These are phyloP conservation scores for Cosmorhoe ocellata DNA, from an alignment of 2,888 invertebrate genomes.

Conservation along the genomic window DNA sequence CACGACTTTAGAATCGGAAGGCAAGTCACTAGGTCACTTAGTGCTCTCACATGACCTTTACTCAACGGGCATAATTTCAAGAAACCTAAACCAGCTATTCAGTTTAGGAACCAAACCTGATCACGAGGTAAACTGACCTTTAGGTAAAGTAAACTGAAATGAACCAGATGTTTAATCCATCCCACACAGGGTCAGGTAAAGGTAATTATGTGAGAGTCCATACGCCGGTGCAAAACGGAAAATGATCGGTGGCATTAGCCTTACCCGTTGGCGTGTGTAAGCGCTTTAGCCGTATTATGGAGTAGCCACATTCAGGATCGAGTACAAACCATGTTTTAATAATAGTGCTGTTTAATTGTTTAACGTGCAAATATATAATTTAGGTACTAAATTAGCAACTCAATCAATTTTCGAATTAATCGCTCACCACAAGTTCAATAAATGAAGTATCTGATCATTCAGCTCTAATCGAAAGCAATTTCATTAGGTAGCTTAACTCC, in stretches of 20 bases:
- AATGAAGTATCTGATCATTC: slow-evolving; percentile 37
- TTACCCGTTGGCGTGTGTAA: slow-evolving; percentile 2
- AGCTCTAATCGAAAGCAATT: slow-evolving; percentile 52
- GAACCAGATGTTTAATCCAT: not conserved
- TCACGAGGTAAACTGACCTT: no score
- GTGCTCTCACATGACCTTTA: no score
- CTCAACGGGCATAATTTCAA: no score
- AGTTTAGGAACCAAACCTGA: no score
- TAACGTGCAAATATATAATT: no score
- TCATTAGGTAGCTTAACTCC: slow-evolving; percentile 51
- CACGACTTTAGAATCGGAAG: no score
- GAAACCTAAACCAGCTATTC: no score
- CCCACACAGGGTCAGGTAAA: not conserved
- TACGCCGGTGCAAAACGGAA: slow-evolving; percentile 18
- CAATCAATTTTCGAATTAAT: slow-evolving; percentile 28
- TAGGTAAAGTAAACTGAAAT: not conserved
- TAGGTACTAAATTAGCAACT: not conserved
- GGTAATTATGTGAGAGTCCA: slow-evolving; percentile 13
- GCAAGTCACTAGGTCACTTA: no score
- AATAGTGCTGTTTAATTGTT: no score
- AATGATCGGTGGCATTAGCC: slow-evolving; percentile 20
- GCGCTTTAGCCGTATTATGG: not conserved
- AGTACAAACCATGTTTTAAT: no score
- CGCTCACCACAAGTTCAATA: slow-evolving; percentile 42
- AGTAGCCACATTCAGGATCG: no score